phyloP scores from a whole-genome alignment of 2,888 invertebrate species.

The Eupithecia pulchellata region DNA sequence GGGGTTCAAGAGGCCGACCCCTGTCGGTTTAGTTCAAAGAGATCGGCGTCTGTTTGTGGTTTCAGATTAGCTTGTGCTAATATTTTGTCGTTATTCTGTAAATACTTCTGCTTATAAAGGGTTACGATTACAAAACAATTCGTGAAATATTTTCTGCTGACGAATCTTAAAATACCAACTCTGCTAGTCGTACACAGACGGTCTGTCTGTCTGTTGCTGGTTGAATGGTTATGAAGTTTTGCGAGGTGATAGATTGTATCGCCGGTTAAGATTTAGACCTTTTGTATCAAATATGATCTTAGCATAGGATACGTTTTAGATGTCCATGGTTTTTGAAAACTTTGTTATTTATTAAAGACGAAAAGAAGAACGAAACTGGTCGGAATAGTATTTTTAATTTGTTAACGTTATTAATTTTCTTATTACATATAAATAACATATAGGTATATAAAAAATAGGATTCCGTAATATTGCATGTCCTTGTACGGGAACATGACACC shows the following conservation, averaged over 20 bases:
- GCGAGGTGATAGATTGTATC: not conserved
- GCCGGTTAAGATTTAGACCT: not conserved
- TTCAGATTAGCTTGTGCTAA: slow-evolving; percentile 19
- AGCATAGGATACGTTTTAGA: too few relatives aligned
- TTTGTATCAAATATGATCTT: not conserved
- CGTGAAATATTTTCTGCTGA: not conserved
- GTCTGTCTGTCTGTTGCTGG: not conserved
- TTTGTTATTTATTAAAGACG: too few relatives aligned
- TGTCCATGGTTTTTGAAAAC: too few relatives aligned
- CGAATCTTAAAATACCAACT: not conserved
- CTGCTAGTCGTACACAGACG: too few relatives aligned
- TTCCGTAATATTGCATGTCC: too few relatives aligned
- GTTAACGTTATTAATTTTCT: too few relatives aligned
- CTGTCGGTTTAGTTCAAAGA: slow-evolving; percentile 15
- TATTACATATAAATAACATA: too few relatives aligned
- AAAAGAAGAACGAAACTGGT: too few relatives aligned
- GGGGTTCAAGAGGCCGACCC: not conserved
- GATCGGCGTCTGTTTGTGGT: slow-evolving; percentile 22
- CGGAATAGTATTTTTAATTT: too few relatives aligned
- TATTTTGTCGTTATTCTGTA: slow-evolving; percentile 11
- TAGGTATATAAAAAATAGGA: too few relatives aligned
- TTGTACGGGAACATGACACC: too few relatives aligned
- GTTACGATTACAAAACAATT: not conserved
- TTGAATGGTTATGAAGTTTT: not conserved
- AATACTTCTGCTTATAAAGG: not conserved